phyloP scores from a whole-genome alignment of 2,888 invertebrate genomes.

The Microctonus aethiopoides region DNA sequence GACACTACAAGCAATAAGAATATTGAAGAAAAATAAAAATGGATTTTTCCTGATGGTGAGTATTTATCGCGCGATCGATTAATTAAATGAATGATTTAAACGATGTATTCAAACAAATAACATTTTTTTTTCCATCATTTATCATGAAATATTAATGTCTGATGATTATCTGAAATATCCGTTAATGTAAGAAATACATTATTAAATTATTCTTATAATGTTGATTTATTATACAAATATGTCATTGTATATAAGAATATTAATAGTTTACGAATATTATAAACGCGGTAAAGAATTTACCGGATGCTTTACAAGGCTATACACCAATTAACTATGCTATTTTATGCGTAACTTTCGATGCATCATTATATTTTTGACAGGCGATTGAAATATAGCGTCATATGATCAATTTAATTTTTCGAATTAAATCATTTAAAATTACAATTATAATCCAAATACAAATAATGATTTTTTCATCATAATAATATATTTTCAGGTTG shows the following conservation, averaged over 20 bases:
- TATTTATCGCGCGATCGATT: too few species aligned
- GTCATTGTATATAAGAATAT: conserved; percentile 17
- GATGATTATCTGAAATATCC: neutral
- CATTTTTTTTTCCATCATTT: neutral
- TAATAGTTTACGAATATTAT: conserved; percentile 27
- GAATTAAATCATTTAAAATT: neutral
- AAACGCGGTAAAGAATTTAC: conserved; percentile 32
- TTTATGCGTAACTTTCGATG: conserved; percentile 44
- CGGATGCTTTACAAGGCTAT: conserved; percentile 47
- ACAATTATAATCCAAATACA: neutral
- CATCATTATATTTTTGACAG: conserved; percentile 3
- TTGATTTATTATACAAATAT: neutral
- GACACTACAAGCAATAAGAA: conserved; percentile 71
- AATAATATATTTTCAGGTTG: too few species aligned
- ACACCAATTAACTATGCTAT: conserved; percentile 41
- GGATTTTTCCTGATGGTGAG: conserved; percentile 71
- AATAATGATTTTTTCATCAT: neutral
- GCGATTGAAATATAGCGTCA: conserved; percentile 13
- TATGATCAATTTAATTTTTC: conserved; percentile 11
- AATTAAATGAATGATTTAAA: too few species aligned
- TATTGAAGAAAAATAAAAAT: conserved; percentile 67
- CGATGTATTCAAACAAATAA: neutral
- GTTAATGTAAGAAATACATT: neutral
- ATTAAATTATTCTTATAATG: too few species aligned
- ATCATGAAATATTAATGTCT: neutral